A percentile compares a stretch with the other conserved stretches of the same genome.
Evolutionary conservation across 92 coral and sea anemone species (phyloP).

Genomic region (Heteractis magnifica): DNA sequence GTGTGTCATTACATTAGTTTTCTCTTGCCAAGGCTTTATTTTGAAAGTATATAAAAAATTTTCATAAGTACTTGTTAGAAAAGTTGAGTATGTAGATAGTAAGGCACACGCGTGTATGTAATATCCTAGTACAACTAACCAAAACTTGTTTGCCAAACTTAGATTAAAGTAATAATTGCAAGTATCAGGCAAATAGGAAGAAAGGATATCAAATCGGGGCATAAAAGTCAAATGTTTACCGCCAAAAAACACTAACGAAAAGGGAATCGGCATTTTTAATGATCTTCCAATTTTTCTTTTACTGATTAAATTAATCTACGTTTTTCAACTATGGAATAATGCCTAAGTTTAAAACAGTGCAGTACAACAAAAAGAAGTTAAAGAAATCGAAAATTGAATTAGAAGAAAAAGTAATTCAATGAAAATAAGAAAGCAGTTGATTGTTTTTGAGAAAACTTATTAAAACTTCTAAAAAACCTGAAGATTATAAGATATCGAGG

Average conservation of each 20-base stretch:
- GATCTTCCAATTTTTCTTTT: neutral
- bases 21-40: neutral
- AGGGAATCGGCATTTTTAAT: neutral
- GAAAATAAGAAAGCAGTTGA: neutral
- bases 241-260: neutral
- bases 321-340: neutral
- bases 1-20: neutral
- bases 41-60: neutral
- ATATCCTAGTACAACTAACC: neutral
- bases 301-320: neutral
- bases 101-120: neutral
- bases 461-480: neutral
- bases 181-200: constrained; percentile 7
- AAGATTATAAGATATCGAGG: neutral
- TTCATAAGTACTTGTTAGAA: neutral
- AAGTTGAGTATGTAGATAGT: neutral
- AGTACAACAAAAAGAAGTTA: neutral
- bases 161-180: constrained; percentile 1
- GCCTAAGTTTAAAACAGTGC: neutral
- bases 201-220: neutral
- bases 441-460: neutral
- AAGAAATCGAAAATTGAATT: neutral
- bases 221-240: neutral
- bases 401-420: neutral
- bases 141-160: neutral